A percentile compares a stretch with the other conserved stretches of the same genome.
phyloP scores from a whole-genome alignment of 2,888 invertebrate genomes.

The Xylocampa areola region DNA sequence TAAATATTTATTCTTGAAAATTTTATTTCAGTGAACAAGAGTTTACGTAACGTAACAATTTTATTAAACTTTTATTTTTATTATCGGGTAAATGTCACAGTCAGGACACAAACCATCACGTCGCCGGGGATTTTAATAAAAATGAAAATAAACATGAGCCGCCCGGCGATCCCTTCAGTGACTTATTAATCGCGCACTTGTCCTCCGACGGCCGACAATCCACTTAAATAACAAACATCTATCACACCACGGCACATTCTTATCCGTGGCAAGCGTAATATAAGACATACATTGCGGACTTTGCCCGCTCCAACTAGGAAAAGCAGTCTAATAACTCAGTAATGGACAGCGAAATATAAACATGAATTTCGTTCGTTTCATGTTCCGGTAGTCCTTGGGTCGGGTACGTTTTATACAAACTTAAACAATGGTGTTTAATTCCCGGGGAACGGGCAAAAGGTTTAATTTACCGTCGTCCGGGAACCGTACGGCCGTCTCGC shows the following conservation, averaged over 20 bases:
- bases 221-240: slow-evolving; percentile 11
- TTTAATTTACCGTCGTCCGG: slow-evolving; percentile 33
- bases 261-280: background rate
- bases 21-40: too few relatives aligned
- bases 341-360: slow-evolving; percentile 4
- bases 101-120: background rate
- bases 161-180: slow-evolving; percentile 8
- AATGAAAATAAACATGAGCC: slow-evolving; percentile 9
- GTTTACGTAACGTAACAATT: too few relatives aligned
- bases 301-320: background rate
- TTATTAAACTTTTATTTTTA: slow-evolving; percentile 5
- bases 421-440: slow-evolving; percentile 43
- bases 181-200: slow-evolving; percentile 33
- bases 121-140: slow-evolving; percentile 17
- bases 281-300: slow-evolving; percentile 11
- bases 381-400: background rate
- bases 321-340: background rate
- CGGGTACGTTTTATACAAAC: slow-evolving; percentile 15
- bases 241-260: background rate
- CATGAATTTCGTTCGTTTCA: background rate
- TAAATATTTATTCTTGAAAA: too few relatives aligned
- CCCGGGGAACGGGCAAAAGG: slow-evolving; percentile 25
- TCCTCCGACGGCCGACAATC: slow-evolving; percentile 3
- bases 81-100: background rate
- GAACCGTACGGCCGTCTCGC: slow-evolving; percentile 1